Percentiles rank a stretch among this genome's conserved stretches.
Evolutionary conservation across 2,113 vertebrate species (phyloP).

Genomic region (Dromaius novaehollandiae): DNA sequence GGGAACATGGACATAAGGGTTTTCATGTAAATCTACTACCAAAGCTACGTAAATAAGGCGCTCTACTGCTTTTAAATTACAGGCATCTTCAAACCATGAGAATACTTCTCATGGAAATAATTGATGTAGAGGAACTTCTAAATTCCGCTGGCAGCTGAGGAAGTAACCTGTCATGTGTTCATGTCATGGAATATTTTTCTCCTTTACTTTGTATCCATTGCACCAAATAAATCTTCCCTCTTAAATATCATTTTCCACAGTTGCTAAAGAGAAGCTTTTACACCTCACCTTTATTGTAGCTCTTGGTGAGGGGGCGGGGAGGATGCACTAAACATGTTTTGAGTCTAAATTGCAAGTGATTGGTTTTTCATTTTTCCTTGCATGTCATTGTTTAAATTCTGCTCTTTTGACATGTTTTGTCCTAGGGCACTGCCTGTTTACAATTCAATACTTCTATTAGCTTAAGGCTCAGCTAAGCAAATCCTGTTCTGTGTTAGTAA

Average conservation of each 20-base stretch:
- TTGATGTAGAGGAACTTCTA: background rate
- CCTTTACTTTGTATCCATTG: background rate
- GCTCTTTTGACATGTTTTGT: conserved; percentile 61
- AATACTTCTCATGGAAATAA: background rate
- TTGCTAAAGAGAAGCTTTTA: background rate
- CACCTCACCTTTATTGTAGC: background rate
- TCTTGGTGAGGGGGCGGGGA: background rate
- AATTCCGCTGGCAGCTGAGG: background rate
- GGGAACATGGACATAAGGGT: background rate
- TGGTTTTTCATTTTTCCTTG: conserved; percentile 58
- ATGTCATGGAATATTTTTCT: background rate
- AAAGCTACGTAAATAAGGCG: background rate
- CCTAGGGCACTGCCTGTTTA: conserved; percentile 63
- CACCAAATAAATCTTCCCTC: background rate
- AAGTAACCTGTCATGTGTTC: background rate
- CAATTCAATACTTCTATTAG: conserved; percentile 54
- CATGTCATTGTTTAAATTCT: conserved; percentile 49
- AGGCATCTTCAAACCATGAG: background rate
- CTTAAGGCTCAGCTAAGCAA: conserved; percentile 48
- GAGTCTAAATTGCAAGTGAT: conserved; percentile 50
- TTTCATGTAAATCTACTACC: background rate
- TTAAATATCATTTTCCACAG: background rate
- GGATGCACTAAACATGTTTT: background rate
- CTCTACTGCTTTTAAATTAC: background rate
- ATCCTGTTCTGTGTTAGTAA: conserved; percentile 58